Percentiles rank a stretch among this genome's conserved stretches.
phyloP scores from a whole-genome alignment of 2,888 invertebrate genomes.

The Aelia acuminata region DNA sequence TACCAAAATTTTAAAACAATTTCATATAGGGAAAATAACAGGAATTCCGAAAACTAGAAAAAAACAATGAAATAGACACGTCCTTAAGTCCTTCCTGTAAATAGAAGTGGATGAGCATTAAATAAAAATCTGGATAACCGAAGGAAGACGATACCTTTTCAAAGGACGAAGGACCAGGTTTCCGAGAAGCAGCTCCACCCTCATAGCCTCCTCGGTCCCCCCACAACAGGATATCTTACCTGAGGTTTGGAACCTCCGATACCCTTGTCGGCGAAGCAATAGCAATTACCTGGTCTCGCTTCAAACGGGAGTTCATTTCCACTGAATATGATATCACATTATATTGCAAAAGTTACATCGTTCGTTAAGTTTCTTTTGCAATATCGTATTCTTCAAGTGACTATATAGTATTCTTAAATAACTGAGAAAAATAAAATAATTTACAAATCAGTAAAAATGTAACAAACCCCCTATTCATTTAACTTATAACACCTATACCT shows the following conservation, averaged over 20 bases:
- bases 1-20: too few relatives aligned
- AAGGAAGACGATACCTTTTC: conserved; percentile 2
- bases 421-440: too few relatives aligned
- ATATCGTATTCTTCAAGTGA: too few relatives aligned
- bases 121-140: not conserved
- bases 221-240: not conserved
- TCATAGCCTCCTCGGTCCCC: not conserved
- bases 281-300: not conserved
- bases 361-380: too few relatives aligned
- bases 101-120: not conserved
- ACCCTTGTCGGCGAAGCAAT: not conserved
- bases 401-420: too few relatives aligned
- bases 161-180: not conserved
- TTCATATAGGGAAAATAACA: too few relatives aligned
- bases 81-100: not conserved
- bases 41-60: too few relatives aligned
- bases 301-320: not conserved
- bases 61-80: not conserved
- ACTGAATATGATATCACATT: not conserved
- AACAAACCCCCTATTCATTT: too few relatives aligned
- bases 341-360: not conserved
- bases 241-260: not conserved
- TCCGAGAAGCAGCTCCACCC: not conserved
- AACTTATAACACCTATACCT: too few relatives aligned
- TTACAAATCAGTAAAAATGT: too few relatives aligned